A percentile compares a stretch with the other conserved stretches of the same genome.
Conservation (phyloP, 2,888 invertebrate species). For the Gastrophysa polygoni region DNA sequence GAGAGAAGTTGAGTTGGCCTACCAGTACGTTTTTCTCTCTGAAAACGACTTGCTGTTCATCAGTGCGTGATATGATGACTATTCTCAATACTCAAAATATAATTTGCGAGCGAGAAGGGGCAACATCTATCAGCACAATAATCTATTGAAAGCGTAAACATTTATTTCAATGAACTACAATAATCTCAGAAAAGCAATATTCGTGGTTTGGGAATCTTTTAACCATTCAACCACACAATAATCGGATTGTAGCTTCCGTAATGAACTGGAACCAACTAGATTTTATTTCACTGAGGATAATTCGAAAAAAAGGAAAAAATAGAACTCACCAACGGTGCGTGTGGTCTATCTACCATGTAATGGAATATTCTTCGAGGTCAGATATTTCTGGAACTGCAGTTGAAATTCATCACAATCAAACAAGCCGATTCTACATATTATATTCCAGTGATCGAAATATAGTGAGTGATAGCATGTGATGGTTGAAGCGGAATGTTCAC, state of each 20-base stretch:
- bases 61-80: too few species aligned
- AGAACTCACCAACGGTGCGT: slow-evolving; percentile 18
- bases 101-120: background rate
- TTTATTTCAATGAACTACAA: background rate
- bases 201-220: background rate
- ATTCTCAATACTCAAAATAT: background rate
- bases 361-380: background rate
- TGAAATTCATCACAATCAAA: too few species aligned
- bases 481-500: too few species aligned
- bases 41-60: too few species aligned
- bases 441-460: too few species aligned
- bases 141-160: background rate
- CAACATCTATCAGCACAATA: background rate
- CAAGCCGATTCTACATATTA: too few species aligned
- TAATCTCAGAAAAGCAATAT: background rate
- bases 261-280: background rate
- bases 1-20: too few species aligned
- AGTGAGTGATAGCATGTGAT: too few species aligned
- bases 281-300: background rate
- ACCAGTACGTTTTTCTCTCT: too few species aligned
- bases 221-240: background rate
- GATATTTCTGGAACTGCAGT: too few species aligned
- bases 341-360: slow-evolving; percentile 21
- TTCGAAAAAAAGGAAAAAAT: background rate
- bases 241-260: background rate